Base-by-base conservation (phyloP, 2,113 vertebrate genomes). In the Chitala chitala region DNA sequence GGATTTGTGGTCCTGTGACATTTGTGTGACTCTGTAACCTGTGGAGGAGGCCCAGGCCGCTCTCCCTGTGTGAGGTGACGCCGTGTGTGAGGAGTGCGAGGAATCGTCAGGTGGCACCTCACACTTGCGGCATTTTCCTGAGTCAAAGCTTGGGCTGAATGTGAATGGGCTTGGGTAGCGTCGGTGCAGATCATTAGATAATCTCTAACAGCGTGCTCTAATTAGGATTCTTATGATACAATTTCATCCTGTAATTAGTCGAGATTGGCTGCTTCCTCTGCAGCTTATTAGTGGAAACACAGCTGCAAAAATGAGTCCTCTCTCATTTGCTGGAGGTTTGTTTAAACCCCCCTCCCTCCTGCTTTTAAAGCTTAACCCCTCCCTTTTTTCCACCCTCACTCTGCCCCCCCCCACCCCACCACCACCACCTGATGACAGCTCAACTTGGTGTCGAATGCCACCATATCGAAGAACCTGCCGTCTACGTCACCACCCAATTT, bases 211-310 rank as follows among this genome's bases (percentile, higher is more conserved):
- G 92, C 93, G 89, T 94, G 93, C 92, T 93, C 92, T 96, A 96
- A 96, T 98, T 96, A 98, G 92, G 94, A 94, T 94, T 96, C 94
- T 95, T 95, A 96, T 96, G 93, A 98, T 94, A 96, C 93, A 95
- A 94, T 97, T 96, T 96, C 91, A 94, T 94, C 91, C 93, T 93
- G 92, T 98, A 98, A 98, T 98, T 97, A 96, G 94, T 91, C 91
- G 90, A 94, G 93, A 95, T 96, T 92, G 93, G 93, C 92, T 94
- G 92, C 92, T 94, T 95, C 91, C 92, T 94, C 92, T 91, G 90
- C 92, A 91, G 90, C 92, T 96, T 94, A 94, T 96, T 95, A 96
- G 90, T 92, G 92, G 93, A 91, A 95, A 94, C 92, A 93, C 93
- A 94, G 93, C 93, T 65, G 87, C 89, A 91, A 86, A 89, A 87